Evolutionary conservation across 1,140 invertebrate species (phyloP).

Genomic region (Portunus trituberculatus): DNA sequence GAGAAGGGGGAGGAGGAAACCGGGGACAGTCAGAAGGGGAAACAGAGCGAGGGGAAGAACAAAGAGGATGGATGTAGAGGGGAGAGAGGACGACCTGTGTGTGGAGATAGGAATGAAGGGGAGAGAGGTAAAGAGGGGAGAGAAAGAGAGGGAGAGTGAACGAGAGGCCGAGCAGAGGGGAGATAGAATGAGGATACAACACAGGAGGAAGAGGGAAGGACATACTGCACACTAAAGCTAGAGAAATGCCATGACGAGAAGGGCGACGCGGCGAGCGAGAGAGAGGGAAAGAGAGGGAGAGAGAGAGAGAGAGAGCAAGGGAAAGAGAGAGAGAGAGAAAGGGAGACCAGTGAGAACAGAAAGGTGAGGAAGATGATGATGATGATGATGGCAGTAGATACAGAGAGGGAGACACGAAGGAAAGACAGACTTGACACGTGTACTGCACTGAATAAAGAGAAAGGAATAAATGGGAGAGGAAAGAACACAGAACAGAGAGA

Average conservation of each 20-base stretch:
- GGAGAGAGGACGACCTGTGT: constrained; percentile 17
- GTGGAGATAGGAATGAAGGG: constrained; percentile 18
- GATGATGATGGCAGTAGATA: background rate
- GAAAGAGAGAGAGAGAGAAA: no score
- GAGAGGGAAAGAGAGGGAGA: no score
- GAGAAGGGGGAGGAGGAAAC: background rate
- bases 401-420: background rate
- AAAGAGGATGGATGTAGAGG: constrained; percentile 21
- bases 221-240: no score
- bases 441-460: background rate
- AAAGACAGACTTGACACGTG: background rate
- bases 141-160: background rate
- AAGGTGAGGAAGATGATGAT: background rate
- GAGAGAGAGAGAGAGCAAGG: no score
- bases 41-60: constrained; percentile 10
- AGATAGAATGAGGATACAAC: constrained; percentile 3
- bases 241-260: no score
- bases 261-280: no score
- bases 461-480: background rate
- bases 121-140: background rate
- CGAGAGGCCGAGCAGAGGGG: background rate
- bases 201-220: constrained; percentile 6
- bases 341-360: background rate
- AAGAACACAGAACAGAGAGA: background rate
- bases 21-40: background rate